phyloP scores from a whole-genome alignment of 1,140 invertebrate species.

The Zaprionus lachaisei region DNA sequence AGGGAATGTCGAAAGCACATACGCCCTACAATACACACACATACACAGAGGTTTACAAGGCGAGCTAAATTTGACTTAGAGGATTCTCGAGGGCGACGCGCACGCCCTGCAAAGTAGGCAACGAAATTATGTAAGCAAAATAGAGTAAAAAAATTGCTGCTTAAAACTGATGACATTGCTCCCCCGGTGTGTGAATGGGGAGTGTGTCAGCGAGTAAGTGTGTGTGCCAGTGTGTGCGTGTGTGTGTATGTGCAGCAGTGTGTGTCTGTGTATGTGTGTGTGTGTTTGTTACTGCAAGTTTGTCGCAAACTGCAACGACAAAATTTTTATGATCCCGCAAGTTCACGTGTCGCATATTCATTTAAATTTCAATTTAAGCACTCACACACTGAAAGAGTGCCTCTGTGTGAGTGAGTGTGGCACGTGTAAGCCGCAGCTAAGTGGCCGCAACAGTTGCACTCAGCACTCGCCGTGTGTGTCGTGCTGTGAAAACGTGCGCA shows the following conservation, averaged over 20 bases:
- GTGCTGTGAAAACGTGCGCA: conserved; percentile 25
- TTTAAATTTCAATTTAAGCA: conserved; percentile 70
- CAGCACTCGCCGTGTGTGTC: background rate
- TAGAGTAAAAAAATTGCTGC: conserved; percentile 9
- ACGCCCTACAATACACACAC: conserved; percentile 6
- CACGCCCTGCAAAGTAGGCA: conserved; percentile 34
- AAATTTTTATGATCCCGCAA: conserved; percentile 26
- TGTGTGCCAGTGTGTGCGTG: background rate
- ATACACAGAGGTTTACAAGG: background rate
- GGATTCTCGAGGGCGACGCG: background rate
- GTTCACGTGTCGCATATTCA: conserved; percentile 50
- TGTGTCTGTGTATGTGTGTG: conserved; percentile 1
- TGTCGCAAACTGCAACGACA: conserved; percentile 30
- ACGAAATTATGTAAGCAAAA: conserved; percentile 34
- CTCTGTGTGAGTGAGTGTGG: background rate
- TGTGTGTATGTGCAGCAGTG: background rate
- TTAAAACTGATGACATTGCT: conserved; percentile 45
- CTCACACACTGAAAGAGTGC: conserved; percentile 1
- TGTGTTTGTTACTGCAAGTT: conserved; percentile 25
- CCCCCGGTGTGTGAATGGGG: background rate
- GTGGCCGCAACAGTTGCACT: conserved; percentile 50
- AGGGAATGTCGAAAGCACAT: background rate
- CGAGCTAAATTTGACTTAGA: conserved; percentile 20
- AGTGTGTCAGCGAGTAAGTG: background rate
- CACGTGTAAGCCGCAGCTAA: conserved; percentile 38